Percentiles rank a stretch among this genome's conserved stretches.
These are phyloP conservation scores for Zelleria hepariella DNA, from an alignment of 2,888 invertebrate species.

Conservation along the genomic window DNA sequence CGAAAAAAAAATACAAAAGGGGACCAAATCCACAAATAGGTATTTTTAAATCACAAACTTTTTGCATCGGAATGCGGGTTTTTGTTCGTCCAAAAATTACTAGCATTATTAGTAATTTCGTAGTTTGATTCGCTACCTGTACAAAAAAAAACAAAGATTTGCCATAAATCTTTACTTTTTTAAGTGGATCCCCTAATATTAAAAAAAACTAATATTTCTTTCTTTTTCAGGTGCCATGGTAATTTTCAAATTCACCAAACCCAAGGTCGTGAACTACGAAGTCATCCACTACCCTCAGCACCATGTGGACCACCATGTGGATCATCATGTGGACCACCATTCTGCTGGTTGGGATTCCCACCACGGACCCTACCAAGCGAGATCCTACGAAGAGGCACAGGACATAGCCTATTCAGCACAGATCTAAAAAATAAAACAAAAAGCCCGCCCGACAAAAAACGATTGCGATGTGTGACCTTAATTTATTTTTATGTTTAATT, in stretches of 20 bases:
- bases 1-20: neutral
- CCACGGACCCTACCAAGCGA: slow-evolving; percentile 75
- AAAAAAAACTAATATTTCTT: neutral
- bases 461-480: neutral
- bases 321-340: slow-evolving; percentile 59
- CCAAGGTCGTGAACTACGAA: slow-evolving; percentile 89
- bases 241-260: slow-evolving; percentile 89
- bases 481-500: neutral
- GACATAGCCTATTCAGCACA: slow-evolving; percentile 74
- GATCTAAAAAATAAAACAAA: slow-evolving; percentile 25
- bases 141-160: neutral
- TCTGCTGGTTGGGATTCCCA: slow-evolving; percentile 70
- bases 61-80: neutral
- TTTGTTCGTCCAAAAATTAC: neutral
- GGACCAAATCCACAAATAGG: neutral
- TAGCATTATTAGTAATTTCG: neutral
- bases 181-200: neutral
- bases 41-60: neutral
- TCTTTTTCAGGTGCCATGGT: slow-evolving; percentile 75
- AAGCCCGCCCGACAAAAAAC: neutral
- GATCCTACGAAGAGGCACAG: slow-evolving; percentile 70
- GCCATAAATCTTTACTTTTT: neutral
- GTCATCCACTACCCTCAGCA: slow-evolving; percentile 86
- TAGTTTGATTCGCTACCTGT: neutral
- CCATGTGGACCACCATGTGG: slow-evolving; percentile 78